These are phyloP conservation scores for Drosophila prosaltans DNA, from an alignment of 1,140 invertebrate species.

Conservation along the genomic window DNA sequence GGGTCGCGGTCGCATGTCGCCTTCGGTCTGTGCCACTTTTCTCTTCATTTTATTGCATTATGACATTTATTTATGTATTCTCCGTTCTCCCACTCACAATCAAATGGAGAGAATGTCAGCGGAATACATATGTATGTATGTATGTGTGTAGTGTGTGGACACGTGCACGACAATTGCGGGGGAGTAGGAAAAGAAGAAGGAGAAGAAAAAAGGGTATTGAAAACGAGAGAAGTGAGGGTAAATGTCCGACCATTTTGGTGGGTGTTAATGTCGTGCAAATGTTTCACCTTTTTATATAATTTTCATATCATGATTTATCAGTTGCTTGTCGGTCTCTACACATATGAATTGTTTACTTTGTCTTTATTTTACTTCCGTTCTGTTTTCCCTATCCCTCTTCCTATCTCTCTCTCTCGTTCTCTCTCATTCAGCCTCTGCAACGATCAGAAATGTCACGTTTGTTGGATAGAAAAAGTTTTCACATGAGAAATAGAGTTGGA, in stretches of 20 bases:
- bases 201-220: background rate
- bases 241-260: constrained; percentile 21
- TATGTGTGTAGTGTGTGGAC: constrained; percentile 22
- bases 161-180: constrained; percentile 31
- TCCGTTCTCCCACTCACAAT: constrained; percentile 28
- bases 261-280: constrained; percentile 59
- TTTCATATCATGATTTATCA: constrained; percentile 19
- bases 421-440: constrained; percentile 25
- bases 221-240: background rate
- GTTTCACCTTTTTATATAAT: constrained; percentile 41
- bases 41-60: constrained; percentile 69
- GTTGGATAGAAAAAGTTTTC: constrained; percentile 9
- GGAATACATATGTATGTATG: no score
- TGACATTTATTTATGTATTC: constrained; percentile 76
- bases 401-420: no score
- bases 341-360: constrained; percentile 46
- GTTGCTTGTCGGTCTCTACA: constrained; percentile 32
- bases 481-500: background rate
- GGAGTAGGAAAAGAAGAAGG: background rate
- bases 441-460: constrained; percentile 63
- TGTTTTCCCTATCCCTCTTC: background rate
- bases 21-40: constrained; percentile 62
- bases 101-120: constrained; percentile 14
- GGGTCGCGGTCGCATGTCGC: constrained; percentile 59
- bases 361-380: constrained; percentile 49